Conservation (phyloP, 2,797 vertebrate genomes). For the Phalloptychus januarius region DNA sequence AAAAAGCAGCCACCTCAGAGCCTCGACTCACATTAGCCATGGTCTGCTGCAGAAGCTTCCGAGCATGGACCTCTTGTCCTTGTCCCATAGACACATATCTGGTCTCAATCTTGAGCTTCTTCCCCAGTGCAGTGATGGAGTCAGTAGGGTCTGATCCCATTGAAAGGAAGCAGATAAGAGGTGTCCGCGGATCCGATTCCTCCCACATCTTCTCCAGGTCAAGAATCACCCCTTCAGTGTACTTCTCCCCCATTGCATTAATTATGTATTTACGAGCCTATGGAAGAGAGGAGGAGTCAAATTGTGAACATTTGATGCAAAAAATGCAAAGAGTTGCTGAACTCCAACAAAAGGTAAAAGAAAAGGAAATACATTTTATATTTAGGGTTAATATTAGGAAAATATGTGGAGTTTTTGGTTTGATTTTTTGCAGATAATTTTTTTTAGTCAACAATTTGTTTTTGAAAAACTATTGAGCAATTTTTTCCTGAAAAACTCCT, state of each 20-base stretch:
- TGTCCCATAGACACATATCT: slow-evolving; percentile 95
- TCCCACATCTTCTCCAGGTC: slow-evolving; percentile 95
- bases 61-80: slow-evolving; percentile 92
- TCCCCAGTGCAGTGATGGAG: slow-evolving; percentile 93
- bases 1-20: slow-evolving; percentile 18
- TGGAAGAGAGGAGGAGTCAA: slow-evolving; percentile 19
- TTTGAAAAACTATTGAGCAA: too few relatives aligned
- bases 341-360: too few relatives aligned
- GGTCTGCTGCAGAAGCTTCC: slow-evolving; percentile 91
- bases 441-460: neutral
- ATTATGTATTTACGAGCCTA: slow-evolving; percentile 94
- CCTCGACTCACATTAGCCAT: slow-evolving; percentile 88
- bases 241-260: slow-evolving; percentile 90
- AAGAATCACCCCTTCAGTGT: slow-evolving; percentile 87
- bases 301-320: slow-evolving; percentile 1
- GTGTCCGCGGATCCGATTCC: slow-evolving; percentile 89
- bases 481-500: too few relatives aligned
- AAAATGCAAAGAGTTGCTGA: too few relatives aligned
- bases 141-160: slow-evolving; percentile 97
- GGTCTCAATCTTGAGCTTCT: slow-evolving; percentile 88
- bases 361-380: too few relatives aligned
- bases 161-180: slow-evolving; percentile 95
- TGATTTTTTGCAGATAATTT: neutral
- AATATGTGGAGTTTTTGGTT: neutral
- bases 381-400: too few relatives aligned